These are phyloP conservation scores for Drosophila yakuba DNA, from an alignment of 1,140 invertebrate genomes.

Conservation along the genomic window DNA sequence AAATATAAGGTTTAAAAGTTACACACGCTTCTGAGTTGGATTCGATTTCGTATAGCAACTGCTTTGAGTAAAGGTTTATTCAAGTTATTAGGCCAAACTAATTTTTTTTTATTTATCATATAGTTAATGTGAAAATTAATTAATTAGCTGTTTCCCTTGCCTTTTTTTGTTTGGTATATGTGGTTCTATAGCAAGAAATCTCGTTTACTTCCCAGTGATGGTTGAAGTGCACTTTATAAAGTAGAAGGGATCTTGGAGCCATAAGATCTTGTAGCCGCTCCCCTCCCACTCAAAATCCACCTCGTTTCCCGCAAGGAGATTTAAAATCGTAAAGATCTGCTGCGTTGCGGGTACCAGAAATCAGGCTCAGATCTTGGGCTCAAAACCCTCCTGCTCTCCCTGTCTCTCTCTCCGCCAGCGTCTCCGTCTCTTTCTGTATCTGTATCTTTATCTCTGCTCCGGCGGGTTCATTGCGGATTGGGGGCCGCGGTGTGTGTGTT, in stretches of 20 bases:
- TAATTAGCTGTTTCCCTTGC: no score
- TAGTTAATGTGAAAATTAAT: no score
- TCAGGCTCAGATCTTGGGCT: slow-evolving; percentile 65
- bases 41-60: no score
- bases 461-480: slow-evolving; percentile 33
- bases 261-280: slow-evolving; percentile 36
- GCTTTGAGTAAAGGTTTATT: no score
- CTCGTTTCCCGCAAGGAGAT: slow-evolving; percentile 32
- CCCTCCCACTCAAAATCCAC: slow-evolving; percentile 24
- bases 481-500: slow-evolving; percentile 82
- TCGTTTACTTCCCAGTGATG: not conserved
- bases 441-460: slow-evolving; percentile 32
- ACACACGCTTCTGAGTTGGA: no score
- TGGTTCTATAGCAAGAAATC: no score
- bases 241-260: slow-evolving; percentile 31
- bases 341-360: slow-evolving; percentile 61
- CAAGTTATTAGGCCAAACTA: no score
- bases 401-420: slow-evolving; percentile 1
- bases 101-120: no score
- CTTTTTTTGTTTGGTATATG: no score
- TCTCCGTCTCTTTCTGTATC: slow-evolving; percentile 14
- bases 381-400: slow-evolving; percentile 16
- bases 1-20: no score
- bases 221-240: slow-evolving; percentile 3
- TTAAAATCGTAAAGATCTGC: slow-evolving; percentile 79